Conservation (phyloP, 2,797 vertebrate genomes). For the Siniperca scherzeri region DNA sequence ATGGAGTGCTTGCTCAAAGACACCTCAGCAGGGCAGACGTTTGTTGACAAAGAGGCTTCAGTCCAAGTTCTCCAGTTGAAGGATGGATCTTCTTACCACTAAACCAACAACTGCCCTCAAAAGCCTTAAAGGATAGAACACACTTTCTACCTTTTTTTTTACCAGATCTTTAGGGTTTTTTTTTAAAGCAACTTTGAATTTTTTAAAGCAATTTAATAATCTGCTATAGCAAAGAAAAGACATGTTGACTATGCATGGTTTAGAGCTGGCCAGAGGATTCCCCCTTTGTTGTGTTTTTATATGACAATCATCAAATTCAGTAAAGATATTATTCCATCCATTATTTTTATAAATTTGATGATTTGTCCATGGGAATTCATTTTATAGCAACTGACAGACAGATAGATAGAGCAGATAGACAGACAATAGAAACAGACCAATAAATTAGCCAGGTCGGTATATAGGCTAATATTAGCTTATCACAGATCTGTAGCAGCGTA, state of each 20-base stretch:
- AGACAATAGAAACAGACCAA: background rate
- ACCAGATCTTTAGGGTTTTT: background rate
- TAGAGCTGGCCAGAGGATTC: background rate
- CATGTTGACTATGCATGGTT: background rate
- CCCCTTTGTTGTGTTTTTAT: background rate
- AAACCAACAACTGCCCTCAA: background rate
- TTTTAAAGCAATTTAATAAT: background rate
- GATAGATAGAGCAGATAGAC: background rate
- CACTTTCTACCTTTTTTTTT: background rate
- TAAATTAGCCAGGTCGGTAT: background rate
- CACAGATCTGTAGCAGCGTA: background rate
- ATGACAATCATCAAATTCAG: background rate
- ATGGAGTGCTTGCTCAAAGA: background rate
- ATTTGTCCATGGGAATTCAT: background rate
- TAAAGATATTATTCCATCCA: background rate
- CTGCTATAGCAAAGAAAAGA: background rate
- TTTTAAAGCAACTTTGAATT: constrained; percentile 1
- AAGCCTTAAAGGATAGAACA: background rate
- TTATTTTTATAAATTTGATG: background rate
- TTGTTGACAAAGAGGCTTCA: constrained; percentile 1
- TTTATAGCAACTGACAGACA: background rate
- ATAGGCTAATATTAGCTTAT: constrained; percentile 9
- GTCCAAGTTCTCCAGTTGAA: background rate
- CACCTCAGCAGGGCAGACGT: background rate
- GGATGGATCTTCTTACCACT: background rate